Evolutionary conservation across 37 sponge, comb jelly and placozoan species (phyloP), one percentile per base, ranked within the genome.

Genomic region (Lycopodina hypogea): DNA sequence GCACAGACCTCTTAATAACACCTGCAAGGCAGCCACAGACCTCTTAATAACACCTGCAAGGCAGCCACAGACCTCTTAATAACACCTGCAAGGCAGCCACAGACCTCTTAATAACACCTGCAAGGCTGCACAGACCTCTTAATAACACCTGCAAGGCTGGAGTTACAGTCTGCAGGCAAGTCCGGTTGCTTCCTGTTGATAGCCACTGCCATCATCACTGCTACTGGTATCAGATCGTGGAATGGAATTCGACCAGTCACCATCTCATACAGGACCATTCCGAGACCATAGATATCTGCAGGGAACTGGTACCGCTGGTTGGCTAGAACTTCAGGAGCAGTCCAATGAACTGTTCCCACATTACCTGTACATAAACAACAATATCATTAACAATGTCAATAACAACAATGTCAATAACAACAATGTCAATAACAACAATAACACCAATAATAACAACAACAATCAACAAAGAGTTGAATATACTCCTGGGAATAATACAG

Each of bases 281-380:
- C 95, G 60, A 90, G 69, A 32, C 95, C 87, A 70, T 94, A 94
- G 35, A 94, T 71, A 66, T 94, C 95, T 0, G 95, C 95, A 21
- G 86, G 67, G 34, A 94, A 90, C 37, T 84, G 74, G 79, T 94
- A 94, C 22, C 89, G 71, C 48, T 56, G 26, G 57, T 88, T 88
- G 70, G 83, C 74, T 32, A 94, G 82, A 38, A 94, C 84, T 68
- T 94, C 95, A 8, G 95, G 95, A 29, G 95, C 91, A 24, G 95
- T 86, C 95, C 95, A 94, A 60, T 90, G 90, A 0, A 90, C 92
- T 0, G 95, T 94, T 17, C 95, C 95, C n/a, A 94, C 71, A 39
- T 94, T 90, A 52, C 95, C 95, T 87, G 66, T 33, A 32, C 32
- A 33, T 34, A 59, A 17, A 18, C 4, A 59, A 17, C 2, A 32